Percentiles rank a stretch among this genome's conserved stretches.
phyloP scores from a whole-genome alignment of 2,113 vertebrate species.

The Syngnathus typhle region DNA sequence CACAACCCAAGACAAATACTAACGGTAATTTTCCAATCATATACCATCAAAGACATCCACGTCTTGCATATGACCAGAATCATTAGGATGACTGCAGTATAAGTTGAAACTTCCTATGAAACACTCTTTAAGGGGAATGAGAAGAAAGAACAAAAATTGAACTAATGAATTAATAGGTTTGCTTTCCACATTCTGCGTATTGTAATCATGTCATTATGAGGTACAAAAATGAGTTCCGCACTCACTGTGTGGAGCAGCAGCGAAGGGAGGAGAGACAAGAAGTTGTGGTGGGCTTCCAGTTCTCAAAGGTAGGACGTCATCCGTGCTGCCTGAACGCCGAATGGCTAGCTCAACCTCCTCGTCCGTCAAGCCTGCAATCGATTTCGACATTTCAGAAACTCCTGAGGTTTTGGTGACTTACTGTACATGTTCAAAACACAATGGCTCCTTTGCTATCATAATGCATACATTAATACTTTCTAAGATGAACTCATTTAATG shows the following conservation, averaged over 20 bases:
- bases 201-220: neutral
- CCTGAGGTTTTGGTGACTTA: constrained; percentile 1
- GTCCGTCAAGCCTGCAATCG: constrained; percentile 84
- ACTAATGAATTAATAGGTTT: neutral
- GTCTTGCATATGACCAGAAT: neutral
- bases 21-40: neutral
- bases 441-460: constrained; percentile 36
- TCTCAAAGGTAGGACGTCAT: constrained; percentile 70
- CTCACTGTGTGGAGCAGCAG: constrained; percentile 74
- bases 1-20: neutral
- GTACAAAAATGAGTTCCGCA: neutral
- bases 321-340: constrained; percentile 82
- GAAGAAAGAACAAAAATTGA: neutral
- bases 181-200: neutral
- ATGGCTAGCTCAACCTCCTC: constrained; percentile 92
- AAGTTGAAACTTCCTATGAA: too few relatives aligned
- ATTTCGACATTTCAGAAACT: constrained; percentile 22
- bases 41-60: neutral
- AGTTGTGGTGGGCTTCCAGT: constrained; percentile 60
- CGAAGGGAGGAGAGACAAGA: constrained; percentile 67
- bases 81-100: neutral
- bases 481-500: constrained; percentile 40
- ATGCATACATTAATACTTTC: constrained; percentile 29
- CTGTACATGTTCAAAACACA: constrained; percentile 37
- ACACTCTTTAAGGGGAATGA: neutral